A percentile compares a stretch with the other conserved stretches of the same genome.
Evolutionary conservation across 2,113 vertebrate genomes (phyloP).

Genomic region (Trogon melanurus): DNA sequence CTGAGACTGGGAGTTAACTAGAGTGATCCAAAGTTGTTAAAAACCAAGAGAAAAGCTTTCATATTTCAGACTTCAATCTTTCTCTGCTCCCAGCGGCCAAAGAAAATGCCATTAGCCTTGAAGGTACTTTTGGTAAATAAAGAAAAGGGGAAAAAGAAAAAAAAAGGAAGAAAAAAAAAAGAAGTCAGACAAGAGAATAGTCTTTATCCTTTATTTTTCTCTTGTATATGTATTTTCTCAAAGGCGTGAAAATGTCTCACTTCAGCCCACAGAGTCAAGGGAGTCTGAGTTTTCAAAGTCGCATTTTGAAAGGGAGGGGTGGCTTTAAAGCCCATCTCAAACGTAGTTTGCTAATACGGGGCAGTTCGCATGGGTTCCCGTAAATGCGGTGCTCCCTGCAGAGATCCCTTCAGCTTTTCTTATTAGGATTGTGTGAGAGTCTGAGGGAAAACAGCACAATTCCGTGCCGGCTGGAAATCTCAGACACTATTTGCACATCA

Average conservation of each 20-base stretch:
- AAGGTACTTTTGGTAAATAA: conserved; percentile 61
- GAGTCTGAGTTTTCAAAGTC: conserved; percentile 44
- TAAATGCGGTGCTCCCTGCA: neutral
- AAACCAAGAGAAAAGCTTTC: conserved; percentile 51
- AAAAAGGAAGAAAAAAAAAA: neutral
- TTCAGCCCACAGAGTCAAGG: neutral
- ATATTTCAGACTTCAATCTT: conserved; percentile 58
- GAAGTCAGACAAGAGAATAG: neutral
- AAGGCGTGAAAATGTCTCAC: neutral
- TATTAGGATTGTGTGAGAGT: neutral
- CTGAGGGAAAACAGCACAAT: neutral
- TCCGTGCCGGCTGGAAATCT: neutral
- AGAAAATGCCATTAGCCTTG: conserved; percentile 57
- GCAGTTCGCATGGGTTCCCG: neutral
- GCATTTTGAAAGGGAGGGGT: neutral
- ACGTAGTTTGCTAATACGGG: neutral
- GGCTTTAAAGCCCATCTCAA: conserved; percentile 42
- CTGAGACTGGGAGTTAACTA: conserved; percentile 38
- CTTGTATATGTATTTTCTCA: conserved; percentile 3
- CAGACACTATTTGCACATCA: neutral
- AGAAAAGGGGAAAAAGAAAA: neutral
- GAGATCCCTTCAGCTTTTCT: neutral
- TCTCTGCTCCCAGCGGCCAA: conserved; percentile 28
- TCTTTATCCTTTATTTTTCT: conserved; percentile 35
- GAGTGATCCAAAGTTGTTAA: conserved; percentile 47